A percentile compares a stretch with the other conserved stretches of the same genome.
Evolutionary conservation across 2,113 vertebrate species (phyloP).

Genomic region (Chaenogobius annularis): DNA sequence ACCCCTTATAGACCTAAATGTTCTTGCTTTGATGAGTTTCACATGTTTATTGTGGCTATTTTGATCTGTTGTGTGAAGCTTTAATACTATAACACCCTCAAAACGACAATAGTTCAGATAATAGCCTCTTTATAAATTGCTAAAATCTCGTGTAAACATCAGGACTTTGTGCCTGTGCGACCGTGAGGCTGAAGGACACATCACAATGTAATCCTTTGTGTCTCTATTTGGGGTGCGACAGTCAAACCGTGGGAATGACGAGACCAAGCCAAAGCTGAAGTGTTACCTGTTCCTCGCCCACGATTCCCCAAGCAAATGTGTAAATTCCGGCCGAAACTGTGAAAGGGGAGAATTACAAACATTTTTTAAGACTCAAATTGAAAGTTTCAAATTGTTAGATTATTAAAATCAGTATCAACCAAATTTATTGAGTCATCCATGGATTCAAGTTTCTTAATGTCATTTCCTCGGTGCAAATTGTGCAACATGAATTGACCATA

Average conservation of each 20-base stretch:
- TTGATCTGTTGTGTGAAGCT: neutral
- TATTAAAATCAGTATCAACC: constrained; percentile 24
- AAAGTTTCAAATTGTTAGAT: constrained; percentile 38
- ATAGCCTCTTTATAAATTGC: neutral
- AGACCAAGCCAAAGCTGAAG: constrained; percentile 32
- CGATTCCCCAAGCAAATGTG: constrained; percentile 61
- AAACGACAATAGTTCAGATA: neutral
- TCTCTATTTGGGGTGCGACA: neutral
- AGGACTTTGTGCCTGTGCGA: neutral
- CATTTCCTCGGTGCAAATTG: neutral
- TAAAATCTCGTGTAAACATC: neutral
- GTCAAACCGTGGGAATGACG: constrained; percentile 48
- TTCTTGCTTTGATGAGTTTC: neutral
- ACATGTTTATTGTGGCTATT: neutral
- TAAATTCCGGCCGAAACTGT: constrained; percentile 64
- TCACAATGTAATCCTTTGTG: constrained; percentile 1
- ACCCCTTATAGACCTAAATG: neutral
- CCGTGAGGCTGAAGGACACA: constrained; percentile 14
- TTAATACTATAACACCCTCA: neutral
- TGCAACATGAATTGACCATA: too few species aligned
- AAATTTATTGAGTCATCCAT: neutral
- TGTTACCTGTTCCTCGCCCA: constrained; percentile 59
- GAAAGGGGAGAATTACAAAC: constrained; percentile 38
- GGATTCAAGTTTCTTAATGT: neutral
- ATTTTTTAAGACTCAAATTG: constrained; percentile 29